A percentile compares a stretch with the other conserved stretches of the same genome.
Conservation (phyloP, 1,140 invertebrate species). For the Drosophila lowei region DNA sequence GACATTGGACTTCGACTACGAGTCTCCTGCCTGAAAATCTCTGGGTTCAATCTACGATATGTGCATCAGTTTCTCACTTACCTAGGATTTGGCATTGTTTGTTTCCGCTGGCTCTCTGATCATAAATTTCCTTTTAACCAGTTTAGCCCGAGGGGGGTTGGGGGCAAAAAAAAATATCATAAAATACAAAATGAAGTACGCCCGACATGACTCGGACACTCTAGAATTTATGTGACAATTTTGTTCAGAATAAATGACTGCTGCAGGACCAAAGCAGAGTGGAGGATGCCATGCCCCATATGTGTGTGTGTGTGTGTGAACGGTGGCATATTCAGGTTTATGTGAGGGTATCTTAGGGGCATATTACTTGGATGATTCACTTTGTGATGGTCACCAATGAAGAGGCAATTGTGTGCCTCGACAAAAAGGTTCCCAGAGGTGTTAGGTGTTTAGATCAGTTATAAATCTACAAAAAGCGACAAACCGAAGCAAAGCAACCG, state of each 20-base stretch:
- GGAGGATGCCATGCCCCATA: constrained; percentile 38
- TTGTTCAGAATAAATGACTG: constrained; percentile 73
- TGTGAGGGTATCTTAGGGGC: constrained; percentile 12
- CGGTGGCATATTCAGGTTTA: constrained; percentile 36
- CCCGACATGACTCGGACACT: constrained; percentile 71
- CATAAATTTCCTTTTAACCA: constrained; percentile 73
- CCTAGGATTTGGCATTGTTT: constrained; percentile 46
- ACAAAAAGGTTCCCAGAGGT: too few relatives aligned
- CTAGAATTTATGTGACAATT: constrained; percentile 78
- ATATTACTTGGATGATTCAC: background rate
- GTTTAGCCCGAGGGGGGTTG: constrained; percentile 31
- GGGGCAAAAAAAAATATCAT: constrained; percentile 63
- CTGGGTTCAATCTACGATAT: constrained; percentile 29
- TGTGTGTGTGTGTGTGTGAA: constrained; percentile 23
- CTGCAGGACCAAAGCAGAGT: constrained; percentile 17
- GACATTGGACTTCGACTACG: constrained; percentile 10
- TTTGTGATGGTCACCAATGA: too few relatives aligned
- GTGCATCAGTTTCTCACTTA: constrained; percentile 30
- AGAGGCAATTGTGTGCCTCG: too few relatives aligned
- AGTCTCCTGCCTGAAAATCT: constrained; percentile 20
- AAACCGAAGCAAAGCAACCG: too few relatives aligned
- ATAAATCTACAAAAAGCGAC: too few relatives aligned
- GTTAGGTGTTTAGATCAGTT: too few relatives aligned
- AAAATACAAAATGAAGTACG: constrained; percentile 80
- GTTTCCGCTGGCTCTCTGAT: constrained; percentile 39